Percentiles rank a stretch among this genome's conserved stretches.
Conservation (phyloP, 2,113 vertebrate genomes). For the Acanthisitta chloris region DNA sequence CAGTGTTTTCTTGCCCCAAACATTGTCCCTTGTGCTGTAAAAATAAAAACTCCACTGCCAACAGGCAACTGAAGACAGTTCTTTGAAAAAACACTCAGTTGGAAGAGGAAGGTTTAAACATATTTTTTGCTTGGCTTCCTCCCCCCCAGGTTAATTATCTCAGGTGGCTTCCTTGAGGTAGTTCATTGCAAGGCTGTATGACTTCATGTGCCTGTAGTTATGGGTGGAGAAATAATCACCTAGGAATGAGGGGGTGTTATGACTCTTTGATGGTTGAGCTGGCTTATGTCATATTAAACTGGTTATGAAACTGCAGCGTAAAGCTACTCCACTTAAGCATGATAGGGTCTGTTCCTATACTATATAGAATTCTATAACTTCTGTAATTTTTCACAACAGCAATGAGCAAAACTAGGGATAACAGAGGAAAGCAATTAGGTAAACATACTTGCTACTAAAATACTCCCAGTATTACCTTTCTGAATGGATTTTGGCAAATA, state of each 20-base stretch:
- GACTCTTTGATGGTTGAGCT: neutral
- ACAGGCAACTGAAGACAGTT: neutral
- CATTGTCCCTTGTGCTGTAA: neutral
- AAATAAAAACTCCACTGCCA: accelerated
- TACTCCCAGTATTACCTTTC: neutral
- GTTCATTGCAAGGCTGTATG: neutral
- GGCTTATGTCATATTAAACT: neutral
- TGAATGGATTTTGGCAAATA: neutral
- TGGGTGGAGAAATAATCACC: neutral
- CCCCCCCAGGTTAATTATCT: neutral
- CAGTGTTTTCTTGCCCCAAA: neutral
- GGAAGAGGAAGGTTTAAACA: neutral
- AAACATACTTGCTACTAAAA: neutral
- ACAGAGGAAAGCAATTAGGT: neutral
- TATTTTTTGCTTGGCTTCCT: neutral
- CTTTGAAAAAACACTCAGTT: neutral
- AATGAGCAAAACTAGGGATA: neutral
- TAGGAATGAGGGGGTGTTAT: neutral
- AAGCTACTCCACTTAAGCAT: neutral
- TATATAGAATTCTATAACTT: neutral
- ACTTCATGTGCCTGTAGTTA: neutral
- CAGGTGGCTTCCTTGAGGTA: neutral
- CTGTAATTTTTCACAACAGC: neutral
- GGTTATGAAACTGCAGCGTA: neutral
- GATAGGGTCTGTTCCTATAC: neutral